phyloP scores from a whole-genome alignment of 30 jellyfish, hydroid and myxozoan genomes.

The Morbakka virulenta region DNA sequence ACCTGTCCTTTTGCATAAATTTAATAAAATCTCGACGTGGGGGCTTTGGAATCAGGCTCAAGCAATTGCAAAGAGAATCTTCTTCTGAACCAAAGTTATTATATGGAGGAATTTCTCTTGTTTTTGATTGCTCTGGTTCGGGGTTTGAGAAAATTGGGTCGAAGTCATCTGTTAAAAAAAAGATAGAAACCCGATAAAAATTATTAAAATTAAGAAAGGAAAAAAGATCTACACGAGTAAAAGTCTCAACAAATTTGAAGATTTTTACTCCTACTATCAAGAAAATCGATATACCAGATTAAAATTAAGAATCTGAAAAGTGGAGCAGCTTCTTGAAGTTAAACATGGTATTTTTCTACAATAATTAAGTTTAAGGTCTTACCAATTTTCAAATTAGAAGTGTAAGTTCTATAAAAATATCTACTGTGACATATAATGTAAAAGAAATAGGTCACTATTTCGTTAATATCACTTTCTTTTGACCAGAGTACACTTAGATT shows the following conservation, averaged over 20 bases:
- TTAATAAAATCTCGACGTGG: conserved; percentile 93
- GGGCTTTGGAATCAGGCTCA: conserved; percentile 88
- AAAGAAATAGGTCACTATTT: too few relatives aligned
- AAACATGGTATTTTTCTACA: too few relatives aligned
- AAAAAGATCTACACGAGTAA: background rate
- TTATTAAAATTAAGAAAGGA: background rate
- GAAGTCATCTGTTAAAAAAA: conserved; percentile 62
- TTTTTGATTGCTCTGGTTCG: conserved; percentile 37
- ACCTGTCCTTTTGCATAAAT: conserved; percentile 97
- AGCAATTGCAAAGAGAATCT: conserved; percentile 85
- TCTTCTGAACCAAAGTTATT: conserved; percentile 96
- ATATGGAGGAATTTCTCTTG: conserved; percentile 88
- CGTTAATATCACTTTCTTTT: too few relatives aligned
- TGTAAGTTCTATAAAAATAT: too few relatives aligned
- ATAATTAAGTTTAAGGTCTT: too few relatives aligned
- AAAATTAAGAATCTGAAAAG: too few relatives aligned
- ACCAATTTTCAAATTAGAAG: too few relatives aligned
- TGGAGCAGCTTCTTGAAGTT: too few relatives aligned
- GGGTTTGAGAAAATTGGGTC: conserved; percentile 65
- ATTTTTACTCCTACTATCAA: too few relatives aligned
- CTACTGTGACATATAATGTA: too few relatives aligned
- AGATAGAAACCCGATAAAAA: background rate
- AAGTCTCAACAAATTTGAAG: background rate
- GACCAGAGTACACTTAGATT: too few relatives aligned
- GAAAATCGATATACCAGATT: too few relatives aligned